These are phyloP conservation scores for Drosophila virilis DNA, from an alignment of 1,140 invertebrate genomes.

Conservation along the genomic window DNA sequence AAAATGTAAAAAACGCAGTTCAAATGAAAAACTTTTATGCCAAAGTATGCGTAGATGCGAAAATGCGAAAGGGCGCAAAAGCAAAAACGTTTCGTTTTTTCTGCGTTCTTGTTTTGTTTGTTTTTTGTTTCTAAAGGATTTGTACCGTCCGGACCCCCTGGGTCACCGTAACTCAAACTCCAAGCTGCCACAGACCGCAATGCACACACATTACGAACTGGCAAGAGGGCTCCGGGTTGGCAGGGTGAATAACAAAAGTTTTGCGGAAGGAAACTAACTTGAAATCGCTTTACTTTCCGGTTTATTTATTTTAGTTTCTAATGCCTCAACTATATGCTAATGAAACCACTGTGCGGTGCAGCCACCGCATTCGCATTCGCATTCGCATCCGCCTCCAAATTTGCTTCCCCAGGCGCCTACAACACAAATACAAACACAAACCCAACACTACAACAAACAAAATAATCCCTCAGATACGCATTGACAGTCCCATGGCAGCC, in stretches of 20 bases:
- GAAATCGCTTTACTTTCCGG: constrained; percentile 77
- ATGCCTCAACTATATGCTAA: constrained; percentile 75
- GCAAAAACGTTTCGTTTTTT: constrained; percentile 48
- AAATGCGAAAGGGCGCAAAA: constrained; percentile 47
- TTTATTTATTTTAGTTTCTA: constrained; percentile 75
- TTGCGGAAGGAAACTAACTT: constrained; percentile 59
- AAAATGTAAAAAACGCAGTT: constrained; percentile 49
- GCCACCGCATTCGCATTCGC: constrained; percentile 5
- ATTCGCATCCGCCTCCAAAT: background rate
- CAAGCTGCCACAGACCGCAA: constrained; percentile 19
- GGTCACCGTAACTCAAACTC: constrained; percentile 36
- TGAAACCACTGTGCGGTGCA: constrained; percentile 68
- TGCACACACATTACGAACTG: constrained; percentile 53
- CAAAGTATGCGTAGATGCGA: constrained; percentile 69
- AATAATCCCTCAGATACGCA: constrained; percentile 28
- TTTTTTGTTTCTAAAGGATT: constrained; percentile 19
- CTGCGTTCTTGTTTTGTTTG: constrained; percentile 20
- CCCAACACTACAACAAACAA: constrained; percentile 1
- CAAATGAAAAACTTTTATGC: constrained; percentile 60
- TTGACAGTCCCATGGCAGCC: constrained; percentile 21
- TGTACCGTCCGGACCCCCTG: constrained; percentile 8
- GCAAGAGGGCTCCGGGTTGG: background rate
- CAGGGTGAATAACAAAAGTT: constrained; percentile 27
- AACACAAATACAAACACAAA: constrained; percentile 9
- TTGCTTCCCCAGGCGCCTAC: background rate